Base-by-base conservation (phyloP, 2,113 vertebrate genomes). In the Protobothrops flavoviridis region DNA sequence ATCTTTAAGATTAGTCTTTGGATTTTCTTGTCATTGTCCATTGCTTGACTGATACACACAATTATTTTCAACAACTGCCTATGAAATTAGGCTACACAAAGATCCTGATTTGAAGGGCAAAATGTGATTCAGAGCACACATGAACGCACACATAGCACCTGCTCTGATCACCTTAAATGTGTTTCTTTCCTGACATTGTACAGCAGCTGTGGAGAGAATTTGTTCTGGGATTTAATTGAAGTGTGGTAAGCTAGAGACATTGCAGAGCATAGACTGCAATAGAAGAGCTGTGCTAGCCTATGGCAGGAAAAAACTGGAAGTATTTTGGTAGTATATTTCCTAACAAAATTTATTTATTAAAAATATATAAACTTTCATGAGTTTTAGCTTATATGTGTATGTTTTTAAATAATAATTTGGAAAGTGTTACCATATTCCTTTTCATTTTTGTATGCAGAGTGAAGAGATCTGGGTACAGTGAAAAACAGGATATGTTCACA, bases 1-100 rank as follows among this genome's bases (percentile, higher is more conserved):
- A 57, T 50, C 81, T 89, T 85, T 93, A 39, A 59, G 92, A 89
- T 88, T 9, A 69, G 15, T 15, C 10, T 90, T 87, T 21, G 53
- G 89, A 90, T 91, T 69, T 92, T 95, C 12, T 15, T 89, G 33
- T 91, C 85, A 1, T 64, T 52, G 9, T 15, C 29, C 74, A 85
- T 3, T 91, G 11, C 39, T 53, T 85, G 69, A 43, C 81, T 56
- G 33, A 81, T 39, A 81, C 2, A 43, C 33, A 81, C 74, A 53
- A n/a, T 87, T 91, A 17, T 17, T 43, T 85, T 86, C 48, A 29
- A 48, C 11, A 86, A 45, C 23, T 85, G 6, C 23, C 56, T 55
- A 57, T 85, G 33, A 91, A 39, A 91, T 26, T 24, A 21, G 17
- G 74, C 74, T 81, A 33, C 74, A 81, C 33, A 39, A 81, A 81